phyloP scores from a whole-genome alignment of 2,797 vertebrate genomes.

The Xerus rutilus region DNA sequence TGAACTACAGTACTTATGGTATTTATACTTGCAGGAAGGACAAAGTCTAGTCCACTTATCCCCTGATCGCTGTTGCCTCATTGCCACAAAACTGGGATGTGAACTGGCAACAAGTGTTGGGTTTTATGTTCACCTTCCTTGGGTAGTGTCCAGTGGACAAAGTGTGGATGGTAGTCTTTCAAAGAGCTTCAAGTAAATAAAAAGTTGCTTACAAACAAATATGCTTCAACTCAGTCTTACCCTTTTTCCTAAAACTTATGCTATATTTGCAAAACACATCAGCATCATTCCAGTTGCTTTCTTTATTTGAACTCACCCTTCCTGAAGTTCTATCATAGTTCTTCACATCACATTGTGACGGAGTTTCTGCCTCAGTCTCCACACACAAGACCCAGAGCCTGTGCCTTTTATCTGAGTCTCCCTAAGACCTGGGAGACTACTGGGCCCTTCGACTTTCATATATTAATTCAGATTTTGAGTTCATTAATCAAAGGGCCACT shows the following conservation, averaged over 20 bases:
- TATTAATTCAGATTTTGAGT: background rate
- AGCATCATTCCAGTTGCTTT: background rate
- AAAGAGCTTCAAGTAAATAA: background rate
- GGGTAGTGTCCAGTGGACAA: background rate
- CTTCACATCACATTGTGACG: background rate
- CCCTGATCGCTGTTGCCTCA: background rate
- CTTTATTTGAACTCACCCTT: background rate
- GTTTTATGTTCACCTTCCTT: background rate
- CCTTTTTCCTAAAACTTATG: background rate
- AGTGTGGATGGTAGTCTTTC: background rate
- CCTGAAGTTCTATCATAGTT: fast-evolving
- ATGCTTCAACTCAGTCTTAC: background rate
- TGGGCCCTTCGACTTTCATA: constrained; percentile 1
- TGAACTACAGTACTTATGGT: background rate
- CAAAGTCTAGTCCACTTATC: background rate
- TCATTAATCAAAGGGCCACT: constrained; percentile 64
- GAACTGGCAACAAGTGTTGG: background rate
- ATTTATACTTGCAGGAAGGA: background rate
- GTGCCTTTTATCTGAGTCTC: background rate
- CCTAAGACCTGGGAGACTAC: background rate
- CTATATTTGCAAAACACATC: background rate
- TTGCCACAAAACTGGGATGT: background rate
- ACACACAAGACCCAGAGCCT: background rate
- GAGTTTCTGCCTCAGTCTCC: background rate
- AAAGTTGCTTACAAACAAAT: constrained; percentile 47